Base-by-base conservation (phyloP, 2,888 invertebrate genomes). In the Atherix ibis region DNA sequence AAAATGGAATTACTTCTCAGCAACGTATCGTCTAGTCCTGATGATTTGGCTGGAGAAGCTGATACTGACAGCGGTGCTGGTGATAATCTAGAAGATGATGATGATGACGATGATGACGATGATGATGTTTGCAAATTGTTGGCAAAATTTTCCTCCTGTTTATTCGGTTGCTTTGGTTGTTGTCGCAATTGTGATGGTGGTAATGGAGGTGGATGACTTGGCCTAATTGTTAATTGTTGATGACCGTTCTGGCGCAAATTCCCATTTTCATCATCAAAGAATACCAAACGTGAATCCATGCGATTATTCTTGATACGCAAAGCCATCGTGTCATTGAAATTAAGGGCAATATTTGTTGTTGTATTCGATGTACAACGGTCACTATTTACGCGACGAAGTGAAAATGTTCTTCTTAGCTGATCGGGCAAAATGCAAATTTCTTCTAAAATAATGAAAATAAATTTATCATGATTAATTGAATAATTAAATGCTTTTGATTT, bases 251-350 rank as follows among this genome's bases (percentile, higher is more conserved):
- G 36, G n/a, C n/a, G n/a, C n/a, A n/a, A n/a, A n/a, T n/a, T n/a
- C n/a, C 24, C 10, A 27, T 25, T 4, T 9, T 27, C n/a, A 17
- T 34, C 43, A 18, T 48, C 64, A 15, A 66, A 58, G 55, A 78
- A 77, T 40, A 73, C 66, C 56, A 71, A 70, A 52, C 72, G 67
- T 15, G 71, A 67, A 53, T 74, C 70, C 26, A 67, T 65, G 52
- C 73, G 70, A 48, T 64, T 64, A 43, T 62, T 63, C 55, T 71
- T 72, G 34, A 74, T 66, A 45, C 84, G 70, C 46, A 87, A 64
- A 16, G 85, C 78, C 79, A 85, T 87, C 17, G 85, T 85, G 56
- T 88, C 87, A 52, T 77, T 63, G 60, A 66, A 51, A 49, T 56
- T 54, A 44, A 59, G 49, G 48, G 49, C 33, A 58, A 70, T 24